These are phyloP conservation scores for Nemotelus pantherinus DNA, from an alignment of 2,888 invertebrate species.

Conservation along the genomic window DNA sequence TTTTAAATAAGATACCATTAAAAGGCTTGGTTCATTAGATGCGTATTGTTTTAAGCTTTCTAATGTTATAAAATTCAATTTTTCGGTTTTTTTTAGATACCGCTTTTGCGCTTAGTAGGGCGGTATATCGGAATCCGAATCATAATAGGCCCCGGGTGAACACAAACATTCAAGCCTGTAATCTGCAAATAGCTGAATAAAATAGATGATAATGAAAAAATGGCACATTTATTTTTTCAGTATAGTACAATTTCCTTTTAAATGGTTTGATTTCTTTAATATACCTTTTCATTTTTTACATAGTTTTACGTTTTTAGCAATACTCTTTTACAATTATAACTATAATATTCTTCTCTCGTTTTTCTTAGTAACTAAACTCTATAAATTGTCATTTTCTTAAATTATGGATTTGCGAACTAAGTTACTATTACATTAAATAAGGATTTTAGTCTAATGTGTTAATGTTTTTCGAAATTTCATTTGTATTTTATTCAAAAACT, in stretches of 20 bases:
- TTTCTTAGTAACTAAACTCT: slow-evolving; percentile 47
- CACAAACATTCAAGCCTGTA: too few relatives aligned
- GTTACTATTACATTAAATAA: slow-evolving; percentile 47
- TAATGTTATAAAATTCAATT: too few relatives aligned
- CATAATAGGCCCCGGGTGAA: too few relatives aligned
- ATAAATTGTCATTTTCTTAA: slow-evolving; percentile 49
- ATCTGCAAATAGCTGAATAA: not conserved
- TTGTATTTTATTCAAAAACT: too few relatives aligned
- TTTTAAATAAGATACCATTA: too few relatives aligned
- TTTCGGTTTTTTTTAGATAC: too few relatives aligned
- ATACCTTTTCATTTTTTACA: slow-evolving; percentile 48
- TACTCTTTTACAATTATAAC: slow-evolving; percentile 45
- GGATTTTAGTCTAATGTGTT: slow-evolving; percentile 31
- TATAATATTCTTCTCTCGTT: slow-evolving; percentile 42
- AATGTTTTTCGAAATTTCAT: too few relatives aligned
- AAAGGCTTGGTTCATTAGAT: too few relatives aligned
- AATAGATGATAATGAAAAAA: slow-evolving; percentile 50
- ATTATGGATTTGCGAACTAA: slow-evolving; percentile 48
- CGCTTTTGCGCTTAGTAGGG: too few relatives aligned
- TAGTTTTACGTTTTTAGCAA: slow-evolving; percentile 49
- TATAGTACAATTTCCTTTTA: slow-evolving; percentile 48
- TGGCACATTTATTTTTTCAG: slow-evolving; percentile 53
- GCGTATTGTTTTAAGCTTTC: too few relatives aligned
- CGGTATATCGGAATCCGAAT: too few relatives aligned
- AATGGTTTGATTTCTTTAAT: slow-evolving; percentile 44